Percentiles rank a stretch among this genome's conserved stretches.
phyloP scores from a whole-genome alignment of 1,140 invertebrate genomes.

The Caenorhabditis brenneri region DNA sequence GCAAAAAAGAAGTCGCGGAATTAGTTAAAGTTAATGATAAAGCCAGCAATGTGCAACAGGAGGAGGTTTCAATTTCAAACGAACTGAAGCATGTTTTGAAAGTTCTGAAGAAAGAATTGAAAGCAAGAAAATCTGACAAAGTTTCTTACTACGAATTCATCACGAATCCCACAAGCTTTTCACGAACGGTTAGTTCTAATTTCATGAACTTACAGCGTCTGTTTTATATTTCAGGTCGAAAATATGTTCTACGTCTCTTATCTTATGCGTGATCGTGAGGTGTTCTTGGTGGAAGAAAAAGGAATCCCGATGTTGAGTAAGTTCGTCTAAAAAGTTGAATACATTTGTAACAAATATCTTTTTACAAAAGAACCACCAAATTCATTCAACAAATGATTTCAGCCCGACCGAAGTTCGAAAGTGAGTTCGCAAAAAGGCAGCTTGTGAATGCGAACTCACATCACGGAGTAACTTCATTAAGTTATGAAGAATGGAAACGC shows the following conservation, averaged over 20 bases:
- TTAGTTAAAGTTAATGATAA: slow-evolving; percentile 5
- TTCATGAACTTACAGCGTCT: background rate
- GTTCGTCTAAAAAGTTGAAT: background rate
- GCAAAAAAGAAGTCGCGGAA: background rate
- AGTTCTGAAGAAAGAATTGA: background rate
- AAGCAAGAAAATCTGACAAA: background rate
- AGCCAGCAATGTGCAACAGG: background rate
- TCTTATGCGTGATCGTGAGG: background rate
- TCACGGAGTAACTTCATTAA: background rate
- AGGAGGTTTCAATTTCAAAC: background rate
- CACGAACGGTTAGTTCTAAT: background rate
- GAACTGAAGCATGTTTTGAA: slow-evolving; percentile 13
- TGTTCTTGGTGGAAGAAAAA: background rate
- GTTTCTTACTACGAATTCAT: background rate
- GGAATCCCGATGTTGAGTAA: background rate
- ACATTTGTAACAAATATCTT: too few species aligned
- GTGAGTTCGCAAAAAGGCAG: background rate
- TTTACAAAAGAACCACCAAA: too few species aligned
- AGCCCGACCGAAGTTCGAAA: background rate
- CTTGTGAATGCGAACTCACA: background rate
- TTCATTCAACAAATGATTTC: background rate
- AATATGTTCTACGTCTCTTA: slow-evolving; percentile 31
- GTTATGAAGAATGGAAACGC: background rate
- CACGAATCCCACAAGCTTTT: background rate
- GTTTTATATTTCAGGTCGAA: background rate